Conservation (phyloP, 2,888 invertebrate species). For the Oxystoma pomonae region DNA sequence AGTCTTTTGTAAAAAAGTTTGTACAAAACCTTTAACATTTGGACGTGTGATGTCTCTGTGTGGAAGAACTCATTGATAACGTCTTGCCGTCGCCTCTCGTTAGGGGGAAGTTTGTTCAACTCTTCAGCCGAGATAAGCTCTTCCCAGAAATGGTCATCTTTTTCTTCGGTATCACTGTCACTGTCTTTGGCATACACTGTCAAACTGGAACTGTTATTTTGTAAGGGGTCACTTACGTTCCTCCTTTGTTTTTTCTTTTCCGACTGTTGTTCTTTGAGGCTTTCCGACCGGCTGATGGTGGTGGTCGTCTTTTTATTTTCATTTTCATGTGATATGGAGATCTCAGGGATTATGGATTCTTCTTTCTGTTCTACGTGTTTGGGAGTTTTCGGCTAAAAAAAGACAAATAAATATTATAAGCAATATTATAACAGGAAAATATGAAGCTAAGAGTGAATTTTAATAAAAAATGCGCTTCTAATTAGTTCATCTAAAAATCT, state of each 20-base stretch:
- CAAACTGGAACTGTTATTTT: conserved; percentile 58
- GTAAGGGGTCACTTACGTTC: conserved; percentile 78
- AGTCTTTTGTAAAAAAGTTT: conserved; percentile 80
- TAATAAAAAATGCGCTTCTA: too few species aligned
- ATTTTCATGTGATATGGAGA: background rate
- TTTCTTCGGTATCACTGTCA: conserved; percentile 57
- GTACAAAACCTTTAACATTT: conserved; percentile 82
- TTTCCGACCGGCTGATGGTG: conserved; percentile 40
- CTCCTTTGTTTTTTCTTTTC: conserved; percentile 62
- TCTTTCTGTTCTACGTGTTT: background rate
- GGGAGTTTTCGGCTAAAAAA: background rate
- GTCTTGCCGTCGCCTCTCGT: conserved; percentile 87
- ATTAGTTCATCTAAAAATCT: too few species aligned
- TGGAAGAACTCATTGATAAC: conserved; percentile 79
- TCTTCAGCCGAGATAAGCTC: conserved; percentile 71
- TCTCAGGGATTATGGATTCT: background rate
- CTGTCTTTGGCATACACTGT: conserved; percentile 37
- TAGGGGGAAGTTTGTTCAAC: conserved; percentile 66
- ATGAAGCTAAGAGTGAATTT: too few species aligned
- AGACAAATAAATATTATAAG: too few species aligned
- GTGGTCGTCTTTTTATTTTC: background rate
- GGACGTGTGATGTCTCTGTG: conserved; percentile 84
- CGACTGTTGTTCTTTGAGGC: conserved; percentile 46
- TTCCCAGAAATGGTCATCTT: conserved; percentile 71
- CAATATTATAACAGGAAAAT: too few species aligned